Evolutionary conservation across 2,888 invertebrate species (phyloP).

Genomic region (Gordius sp.): DNA sequence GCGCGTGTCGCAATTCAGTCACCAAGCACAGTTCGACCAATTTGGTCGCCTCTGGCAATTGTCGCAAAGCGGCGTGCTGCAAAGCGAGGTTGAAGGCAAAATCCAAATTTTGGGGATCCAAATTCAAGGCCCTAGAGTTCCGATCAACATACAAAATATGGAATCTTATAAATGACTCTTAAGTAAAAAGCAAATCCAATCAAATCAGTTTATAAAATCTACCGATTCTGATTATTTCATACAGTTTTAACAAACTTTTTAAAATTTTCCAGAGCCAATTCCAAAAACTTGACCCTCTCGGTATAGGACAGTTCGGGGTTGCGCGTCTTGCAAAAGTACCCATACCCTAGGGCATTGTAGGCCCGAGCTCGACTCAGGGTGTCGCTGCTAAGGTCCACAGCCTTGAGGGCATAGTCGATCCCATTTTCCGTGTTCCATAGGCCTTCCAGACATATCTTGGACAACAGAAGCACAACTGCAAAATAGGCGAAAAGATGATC

Average conservation of each 20-base stretch:
- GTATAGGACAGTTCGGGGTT: not conserved
- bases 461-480: not conserved
- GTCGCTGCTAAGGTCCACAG: not conserved
- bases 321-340: not conserved
- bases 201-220: too few relatives aligned
- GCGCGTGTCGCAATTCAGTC: not conserved
- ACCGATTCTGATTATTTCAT: too few relatives aligned
- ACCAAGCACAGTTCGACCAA: not conserved
- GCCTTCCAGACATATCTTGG: not conserved
- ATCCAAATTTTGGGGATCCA: slow-evolving; percentile 12
- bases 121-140: not conserved
- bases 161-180: too few relatives aligned
- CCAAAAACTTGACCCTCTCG: not conserved
- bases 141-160: not conserved
- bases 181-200: too few relatives aligned
- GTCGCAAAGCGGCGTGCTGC: not conserved
- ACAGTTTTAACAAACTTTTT: slow-evolving; percentile 5
- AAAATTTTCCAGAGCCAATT: slow-evolving; percentile 6
- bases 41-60: slow-evolving; percentile 8
- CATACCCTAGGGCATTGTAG: slow-evolving; percentile 1
- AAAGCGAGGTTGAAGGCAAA: slow-evolving; percentile 7
- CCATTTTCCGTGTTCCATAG: not conserved
- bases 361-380: not conserved
- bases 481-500: too few relatives aligned
- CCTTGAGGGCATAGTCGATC: slow-evolving; percentile 1